phyloP scores from a whole-genome alignment of 2,113 vertebrate genomes.

The Haemorhous mexicanus region DNA sequence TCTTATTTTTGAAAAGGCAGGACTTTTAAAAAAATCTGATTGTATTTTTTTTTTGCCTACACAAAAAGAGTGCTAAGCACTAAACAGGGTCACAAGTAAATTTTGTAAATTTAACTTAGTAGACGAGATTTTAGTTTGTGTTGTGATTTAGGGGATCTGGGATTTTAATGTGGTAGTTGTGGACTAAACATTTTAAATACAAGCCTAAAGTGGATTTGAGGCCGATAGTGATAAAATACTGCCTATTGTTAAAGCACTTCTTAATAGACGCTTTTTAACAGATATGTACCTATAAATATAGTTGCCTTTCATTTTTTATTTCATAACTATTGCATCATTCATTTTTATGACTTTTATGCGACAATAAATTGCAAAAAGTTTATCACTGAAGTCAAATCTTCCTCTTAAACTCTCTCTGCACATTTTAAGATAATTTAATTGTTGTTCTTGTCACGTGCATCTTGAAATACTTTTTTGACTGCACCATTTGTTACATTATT shows the following conservation, averaged over 20 bases:
- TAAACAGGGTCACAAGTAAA: background rate
- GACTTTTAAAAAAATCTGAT: background rate
- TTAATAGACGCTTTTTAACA: background rate
- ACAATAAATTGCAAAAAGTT: background rate
- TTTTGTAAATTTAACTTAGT: background rate
- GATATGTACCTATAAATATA: background rate
- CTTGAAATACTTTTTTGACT: background rate
- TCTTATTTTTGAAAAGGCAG: background rate
- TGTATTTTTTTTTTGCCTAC: background rate
- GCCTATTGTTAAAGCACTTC: conserved; percentile 6
- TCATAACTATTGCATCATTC: background rate
- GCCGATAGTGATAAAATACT: background rate
- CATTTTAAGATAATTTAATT: background rate
- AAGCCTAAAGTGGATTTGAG: background rate
- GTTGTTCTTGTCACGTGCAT: background rate
- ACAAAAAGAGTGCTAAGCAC: background rate
- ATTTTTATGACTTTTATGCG: conserved; percentile 1
- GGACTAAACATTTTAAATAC: background rate
- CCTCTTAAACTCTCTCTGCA: background rate
- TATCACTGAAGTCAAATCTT: background rate
- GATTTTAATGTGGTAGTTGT: background rate
- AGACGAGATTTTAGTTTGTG: background rate
- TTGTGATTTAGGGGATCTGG: background rate
- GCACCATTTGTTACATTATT: background rate
- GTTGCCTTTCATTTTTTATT: conserved; percentile 29